Percentiles rank a stretch among this genome's conserved stretches.
Evolutionary conservation across 2,113 vertebrate species (phyloP).

Genomic region (Tragelaphus strepsiceros): DNA sequence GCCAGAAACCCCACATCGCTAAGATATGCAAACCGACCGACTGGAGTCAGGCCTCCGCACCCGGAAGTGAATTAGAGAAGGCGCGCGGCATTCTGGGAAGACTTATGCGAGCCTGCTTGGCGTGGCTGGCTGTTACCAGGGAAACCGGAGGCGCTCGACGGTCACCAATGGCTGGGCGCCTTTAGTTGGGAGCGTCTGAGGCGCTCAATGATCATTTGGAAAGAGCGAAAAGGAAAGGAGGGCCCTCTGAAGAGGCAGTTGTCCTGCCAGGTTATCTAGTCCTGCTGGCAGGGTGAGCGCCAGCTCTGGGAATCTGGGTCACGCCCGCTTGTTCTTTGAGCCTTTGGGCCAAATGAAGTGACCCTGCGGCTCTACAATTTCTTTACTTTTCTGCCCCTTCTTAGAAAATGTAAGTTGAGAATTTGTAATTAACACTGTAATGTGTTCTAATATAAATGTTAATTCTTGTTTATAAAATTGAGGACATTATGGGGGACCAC

Average conservation of each 20-base stretch:
- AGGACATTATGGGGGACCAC: background rate
- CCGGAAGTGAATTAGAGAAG: background rate
- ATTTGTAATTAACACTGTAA: background rate
- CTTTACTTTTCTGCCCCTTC: background rate
- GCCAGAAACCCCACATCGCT: rapidly evolving
- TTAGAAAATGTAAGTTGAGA: background rate
- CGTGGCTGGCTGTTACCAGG: background rate
- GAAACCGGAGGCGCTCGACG: rapidly evolving
- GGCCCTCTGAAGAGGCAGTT: background rate
- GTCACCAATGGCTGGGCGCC: background rate
- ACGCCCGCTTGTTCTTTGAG: too few species aligned
- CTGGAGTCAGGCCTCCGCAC: background rate
- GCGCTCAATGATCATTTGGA: rapidly evolving
- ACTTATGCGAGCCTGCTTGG: rapidly evolving
- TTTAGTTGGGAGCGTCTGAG: background rate
- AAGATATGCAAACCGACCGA: rapidly evolving
- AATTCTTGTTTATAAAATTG: background rate
- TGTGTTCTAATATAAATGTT: background rate
- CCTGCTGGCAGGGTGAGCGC: background rate
- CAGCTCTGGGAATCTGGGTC: background rate
- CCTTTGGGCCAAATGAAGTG: background rate
- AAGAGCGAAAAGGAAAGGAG: too few species aligned
- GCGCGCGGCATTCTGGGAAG: constrained; percentile 44
- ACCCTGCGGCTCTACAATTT: background rate
- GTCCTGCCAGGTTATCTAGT: background rate